phyloP scores from a whole-genome alignment of 2,113 vertebrate genomes.

The Tor tambroides region DNA sequence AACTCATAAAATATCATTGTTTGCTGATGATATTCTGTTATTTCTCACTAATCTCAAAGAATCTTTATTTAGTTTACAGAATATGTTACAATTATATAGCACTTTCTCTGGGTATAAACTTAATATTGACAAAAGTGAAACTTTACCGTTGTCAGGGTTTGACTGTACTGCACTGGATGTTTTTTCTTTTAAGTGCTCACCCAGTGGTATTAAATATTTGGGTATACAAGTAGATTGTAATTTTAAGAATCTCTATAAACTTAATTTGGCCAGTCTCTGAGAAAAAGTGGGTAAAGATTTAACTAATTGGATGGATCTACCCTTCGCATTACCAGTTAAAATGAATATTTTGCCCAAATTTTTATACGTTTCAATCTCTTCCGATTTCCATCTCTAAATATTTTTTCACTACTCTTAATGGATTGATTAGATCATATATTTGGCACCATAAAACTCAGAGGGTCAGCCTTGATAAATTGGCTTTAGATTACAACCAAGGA shows the following conservation, averaged over 20 bases:
- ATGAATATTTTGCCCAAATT: background rate
- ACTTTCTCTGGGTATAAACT: background rate
- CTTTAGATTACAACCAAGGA: background rate
- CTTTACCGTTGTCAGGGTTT: background rate
- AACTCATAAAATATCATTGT: background rate
- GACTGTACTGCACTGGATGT: background rate
- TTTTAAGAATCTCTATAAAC: background rate
- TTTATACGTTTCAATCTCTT: background rate
- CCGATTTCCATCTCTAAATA: background rate
- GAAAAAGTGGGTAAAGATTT: background rate
- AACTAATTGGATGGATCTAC: background rate
- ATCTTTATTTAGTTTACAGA: background rate
- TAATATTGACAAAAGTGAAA: background rate
- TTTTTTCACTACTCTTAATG: background rate
- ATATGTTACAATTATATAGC: background rate
- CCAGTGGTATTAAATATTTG: too few species aligned
- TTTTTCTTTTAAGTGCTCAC: background rate
- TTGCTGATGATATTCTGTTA: background rate
- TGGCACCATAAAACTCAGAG: background rate
- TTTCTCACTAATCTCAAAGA: background rate
- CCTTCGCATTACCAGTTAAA: background rate
- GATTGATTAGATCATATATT: background rate
- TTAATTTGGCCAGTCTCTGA: background rate
- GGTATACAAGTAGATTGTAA: background rate
- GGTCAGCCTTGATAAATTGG: background rate